Evolutionary conservation across 2,888 invertebrate genomes (phyloP).

Genomic region (Tipula vernalis): DNA sequence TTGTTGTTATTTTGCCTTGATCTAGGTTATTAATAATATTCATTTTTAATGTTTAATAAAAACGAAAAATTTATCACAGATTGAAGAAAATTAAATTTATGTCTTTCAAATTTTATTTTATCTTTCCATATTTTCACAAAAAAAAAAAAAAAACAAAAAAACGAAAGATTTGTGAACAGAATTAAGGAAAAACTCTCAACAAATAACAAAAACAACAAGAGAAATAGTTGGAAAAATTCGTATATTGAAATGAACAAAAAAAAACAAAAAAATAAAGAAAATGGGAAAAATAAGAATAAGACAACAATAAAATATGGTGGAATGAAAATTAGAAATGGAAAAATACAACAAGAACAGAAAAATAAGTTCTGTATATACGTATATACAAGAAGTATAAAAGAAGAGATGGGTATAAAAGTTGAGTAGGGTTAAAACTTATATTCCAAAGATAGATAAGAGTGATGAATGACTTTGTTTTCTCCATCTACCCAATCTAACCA

Average conservation of each 20-base stretch:
- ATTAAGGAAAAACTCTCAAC: neutral
- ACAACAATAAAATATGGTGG: slow-evolving; percentile 6
- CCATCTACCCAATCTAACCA: neutral
- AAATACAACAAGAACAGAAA: neutral
- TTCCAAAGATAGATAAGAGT: slow-evolving; percentile 4
- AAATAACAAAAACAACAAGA: neutral
- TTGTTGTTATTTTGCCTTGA: neutral
- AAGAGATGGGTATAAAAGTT: neutral
- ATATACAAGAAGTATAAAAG: neutral
- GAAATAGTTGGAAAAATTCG: neutral
- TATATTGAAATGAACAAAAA: neutral
- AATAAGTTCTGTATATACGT: neutral
- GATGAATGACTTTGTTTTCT: neutral
- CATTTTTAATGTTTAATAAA: neutral
- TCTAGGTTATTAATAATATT: slow-evolving; percentile 4
- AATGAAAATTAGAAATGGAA: slow-evolving; percentile 8
- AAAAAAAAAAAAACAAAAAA: neutral
- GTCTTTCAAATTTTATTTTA: slow-evolving; percentile 4
- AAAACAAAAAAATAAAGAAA: neutral
- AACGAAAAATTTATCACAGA: neutral
- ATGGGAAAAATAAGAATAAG: neutral
- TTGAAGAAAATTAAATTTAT: neutral
- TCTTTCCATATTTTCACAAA: neutral
- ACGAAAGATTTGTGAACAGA: neutral
- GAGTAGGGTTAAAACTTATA: slow-evolving; percentile 4